Evolutionary conservation across 2,888 invertebrate species (phyloP).

Genomic region (Phasia obesa): DNA sequence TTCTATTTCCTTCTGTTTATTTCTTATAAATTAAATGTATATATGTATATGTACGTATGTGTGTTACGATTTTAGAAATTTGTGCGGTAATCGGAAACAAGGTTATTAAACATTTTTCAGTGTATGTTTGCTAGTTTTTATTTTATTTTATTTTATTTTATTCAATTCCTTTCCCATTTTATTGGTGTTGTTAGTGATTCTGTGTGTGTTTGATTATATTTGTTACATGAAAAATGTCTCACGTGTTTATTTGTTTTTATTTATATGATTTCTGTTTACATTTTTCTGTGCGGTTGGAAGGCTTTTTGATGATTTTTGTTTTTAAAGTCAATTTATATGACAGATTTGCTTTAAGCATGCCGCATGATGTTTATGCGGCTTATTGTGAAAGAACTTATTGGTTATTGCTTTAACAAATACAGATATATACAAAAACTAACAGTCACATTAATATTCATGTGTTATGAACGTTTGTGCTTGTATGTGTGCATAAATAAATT

Average conservation of each 20-base stretch:
- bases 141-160: neutral
- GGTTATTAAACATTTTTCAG: constrained; percentile 25
- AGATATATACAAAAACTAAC: neutral
- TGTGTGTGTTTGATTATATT: constrained; percentile 39
- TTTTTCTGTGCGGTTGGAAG: constrained; percentile 1
- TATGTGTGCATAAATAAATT: constrained; percentile 34
- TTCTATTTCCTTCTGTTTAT: neutral
- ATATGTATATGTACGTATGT: neutral
- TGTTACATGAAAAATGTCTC: constrained; percentile 48
- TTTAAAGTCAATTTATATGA: constrained; percentile 49
- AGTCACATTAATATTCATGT: neutral
- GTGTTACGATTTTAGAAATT: no score
- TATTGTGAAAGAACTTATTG: constrained; percentile 43
- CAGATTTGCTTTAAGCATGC: constrained; percentile 54
- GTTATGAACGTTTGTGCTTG: neutral
- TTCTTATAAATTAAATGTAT: constrained; percentile 33
- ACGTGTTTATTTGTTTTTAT: constrained; percentile 32
- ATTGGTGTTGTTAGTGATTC: neutral
- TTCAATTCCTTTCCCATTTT: neutral
- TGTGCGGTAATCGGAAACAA: constrained; percentile 28
- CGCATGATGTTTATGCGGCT: constrained; percentile 47
- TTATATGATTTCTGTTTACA: constrained; percentile 18
- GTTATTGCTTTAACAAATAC: constrained; percentile 35
- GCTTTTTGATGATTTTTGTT: constrained; percentile 10
- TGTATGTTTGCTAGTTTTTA: no score